Base-by-base conservation (phyloP, 2,113 vertebrate genomes). In the Lamprotornis superbus region DNA sequence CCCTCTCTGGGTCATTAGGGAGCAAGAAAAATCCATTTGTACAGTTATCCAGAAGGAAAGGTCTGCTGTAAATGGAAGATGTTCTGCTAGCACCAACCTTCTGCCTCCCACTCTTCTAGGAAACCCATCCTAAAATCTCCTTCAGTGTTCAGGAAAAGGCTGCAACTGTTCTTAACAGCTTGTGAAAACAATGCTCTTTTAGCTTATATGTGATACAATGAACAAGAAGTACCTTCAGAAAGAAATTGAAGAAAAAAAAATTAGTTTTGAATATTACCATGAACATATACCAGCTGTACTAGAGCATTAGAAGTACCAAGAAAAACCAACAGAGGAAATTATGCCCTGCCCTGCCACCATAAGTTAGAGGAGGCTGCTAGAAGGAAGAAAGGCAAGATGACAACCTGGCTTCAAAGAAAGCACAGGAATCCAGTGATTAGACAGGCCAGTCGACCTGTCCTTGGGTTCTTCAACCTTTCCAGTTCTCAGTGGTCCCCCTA, bases 31-130 rank as follows among this genome's bases (percentile, higher is more conserved):
- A 73, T 31, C 23, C 7, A n/a, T 78, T n/a, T 65, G 39, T n/a
- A 81, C 27, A 55, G 15, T 64, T 50, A 52, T 74, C 46, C 50
- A 95, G 59, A 90, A 57, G 28, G 67, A 93, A 95, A 95, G 88
- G 60, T 68, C 47, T 88, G 82, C 75, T 96, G 40, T 57, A 96
- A 97, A 90, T 86, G 91, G 16, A 97, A 92, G 53, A 83, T 86
- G 55, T 61, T 92, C 87, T 94, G 75, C 87, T 96, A 96, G 92
- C 83, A 96, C 81, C 90, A 91, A 95, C 64, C n/a, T 77, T 90
- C 52, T 82, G 69, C 71, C 65, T 93, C 92, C 15, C 19, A 3
- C 67, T 95, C 94, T 93, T 92, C 87, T 42, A 95, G 59, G 65
- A 95, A 96, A 89, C n/a, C 46, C 64, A 78, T 86, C n/a, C 65